A percentile compares a stretch with the other conserved stretches of the same genome.
Evolutionary conservation across 2,888 invertebrate genomes (phyloP).

Genomic region (Drosophila yooni): DNA sequence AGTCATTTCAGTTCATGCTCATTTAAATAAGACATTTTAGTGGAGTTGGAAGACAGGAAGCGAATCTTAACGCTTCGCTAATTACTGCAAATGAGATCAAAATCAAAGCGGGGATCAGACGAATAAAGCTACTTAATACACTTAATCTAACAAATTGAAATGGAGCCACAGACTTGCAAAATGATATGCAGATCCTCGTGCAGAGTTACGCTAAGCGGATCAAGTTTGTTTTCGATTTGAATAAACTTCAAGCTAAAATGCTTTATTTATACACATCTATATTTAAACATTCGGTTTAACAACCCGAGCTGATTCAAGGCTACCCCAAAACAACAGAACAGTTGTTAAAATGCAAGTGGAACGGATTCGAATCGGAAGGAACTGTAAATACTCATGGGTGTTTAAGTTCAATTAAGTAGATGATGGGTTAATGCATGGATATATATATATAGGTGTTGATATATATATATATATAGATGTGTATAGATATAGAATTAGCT

Average conservation of each 20-base stretch:
- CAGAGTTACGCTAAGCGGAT: background rate
- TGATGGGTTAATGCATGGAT: background rate
- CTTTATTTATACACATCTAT: slow-evolving; percentile 10
- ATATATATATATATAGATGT: background rate
- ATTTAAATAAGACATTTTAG: background rate
- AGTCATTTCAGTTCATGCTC: slow-evolving; percentile 15
- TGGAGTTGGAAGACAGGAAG: slow-evolving; percentile 5
- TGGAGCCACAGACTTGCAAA: background rate
- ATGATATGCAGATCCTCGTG: background rate
- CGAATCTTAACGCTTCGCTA: slow-evolving; percentile 35
- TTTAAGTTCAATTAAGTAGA: background rate
- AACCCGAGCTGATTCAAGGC: slow-evolving; percentile 10
- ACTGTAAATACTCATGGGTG: background rate
- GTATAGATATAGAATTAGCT: background rate
- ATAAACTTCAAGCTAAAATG: background rate
- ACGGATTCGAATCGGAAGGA: background rate
- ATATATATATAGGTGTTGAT: background rate
- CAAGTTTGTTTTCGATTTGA: background rate
- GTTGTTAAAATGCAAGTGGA: slow-evolving; percentile 3
- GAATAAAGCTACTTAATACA: slow-evolving; percentile 23
- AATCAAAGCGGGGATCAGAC: slow-evolving; percentile 16
- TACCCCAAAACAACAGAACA: background rate
- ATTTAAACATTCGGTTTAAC: slow-evolving; percentile 8
- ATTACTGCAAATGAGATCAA: slow-evolving; percentile 32
- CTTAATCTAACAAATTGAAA: background rate